Conservation (phyloP, 2,797 vertebrate genomes). For the Syndactyla subalaris region DNA sequence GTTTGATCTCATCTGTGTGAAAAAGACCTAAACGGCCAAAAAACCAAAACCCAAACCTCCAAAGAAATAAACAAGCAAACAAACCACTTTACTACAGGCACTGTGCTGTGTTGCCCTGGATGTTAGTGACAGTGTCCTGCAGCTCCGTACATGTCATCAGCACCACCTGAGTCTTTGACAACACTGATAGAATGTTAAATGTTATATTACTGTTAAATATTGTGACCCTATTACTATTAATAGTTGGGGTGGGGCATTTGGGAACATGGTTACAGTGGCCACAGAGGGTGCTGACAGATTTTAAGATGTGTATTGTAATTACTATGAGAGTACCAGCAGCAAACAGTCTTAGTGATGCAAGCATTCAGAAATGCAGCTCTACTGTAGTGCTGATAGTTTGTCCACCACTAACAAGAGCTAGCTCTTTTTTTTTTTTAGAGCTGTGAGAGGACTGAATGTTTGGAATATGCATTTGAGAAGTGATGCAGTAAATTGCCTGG, state of each 20-base stretch:
- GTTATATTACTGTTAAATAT: neutral
- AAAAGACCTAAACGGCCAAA: neutral
- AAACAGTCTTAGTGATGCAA: neutral
- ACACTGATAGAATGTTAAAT: neutral
- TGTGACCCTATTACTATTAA: neutral
- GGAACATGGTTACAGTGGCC: too few relatives aligned
- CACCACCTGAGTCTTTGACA: neutral
- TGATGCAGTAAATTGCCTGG: neutral
- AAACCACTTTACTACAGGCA: neutral
- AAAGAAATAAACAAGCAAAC: neutral
- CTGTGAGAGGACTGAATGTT: neutral
- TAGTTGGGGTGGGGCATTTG: neutral
- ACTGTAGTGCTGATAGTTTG: neutral
- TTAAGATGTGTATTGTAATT: neutral
- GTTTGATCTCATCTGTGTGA: neutral
- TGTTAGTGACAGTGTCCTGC: neutral
- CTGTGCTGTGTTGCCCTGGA: neutral
- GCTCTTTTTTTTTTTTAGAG: neutral
- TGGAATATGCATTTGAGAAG: neutral
- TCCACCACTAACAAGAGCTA: neutral
- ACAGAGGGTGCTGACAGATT: neutral
- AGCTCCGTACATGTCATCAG: neutral
- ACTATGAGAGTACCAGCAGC: neutral
- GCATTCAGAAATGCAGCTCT: neutral
- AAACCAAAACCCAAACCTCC: accelerated